Evolutionary conservation across 2,113 vertebrate species (phyloP).

Genomic region (Callorhinus ursinus): DNA sequence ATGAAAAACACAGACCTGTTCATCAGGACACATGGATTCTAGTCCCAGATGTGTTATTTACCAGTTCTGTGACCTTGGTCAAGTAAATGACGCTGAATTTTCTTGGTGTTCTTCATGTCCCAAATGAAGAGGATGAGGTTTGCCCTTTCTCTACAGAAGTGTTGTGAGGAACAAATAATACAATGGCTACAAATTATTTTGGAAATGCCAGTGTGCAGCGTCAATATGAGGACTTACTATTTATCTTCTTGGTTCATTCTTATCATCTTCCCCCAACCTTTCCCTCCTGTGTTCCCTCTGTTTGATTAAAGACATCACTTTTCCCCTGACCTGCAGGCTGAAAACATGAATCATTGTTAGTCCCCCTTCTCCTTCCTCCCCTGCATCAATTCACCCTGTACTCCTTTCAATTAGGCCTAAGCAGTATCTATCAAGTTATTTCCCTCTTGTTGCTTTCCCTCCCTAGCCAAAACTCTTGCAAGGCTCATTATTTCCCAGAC

Average conservation of each 20-base stretch:
- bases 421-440: background rate
- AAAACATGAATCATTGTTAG: background rate
- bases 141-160: background rate
- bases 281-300: background rate
- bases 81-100: background rate
- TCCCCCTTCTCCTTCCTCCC: no score
- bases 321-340: background rate
- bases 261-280: background rate
- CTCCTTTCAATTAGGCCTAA: background rate
- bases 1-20: background rate
- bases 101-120: background rate
- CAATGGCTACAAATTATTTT: background rate
- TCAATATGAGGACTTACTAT: background rate
- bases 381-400: background rate
- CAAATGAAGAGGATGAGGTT: background rate
- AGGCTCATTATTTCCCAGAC: background rate
- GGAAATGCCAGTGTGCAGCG: background rate
- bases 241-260: background rate
- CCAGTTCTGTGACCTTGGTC: background rate
- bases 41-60: background rate
- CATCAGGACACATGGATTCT: background rate
- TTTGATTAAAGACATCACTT: conserved; percentile 1
- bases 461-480: background rate
- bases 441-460: rapidly evolving
- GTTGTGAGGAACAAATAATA: background rate